Evolutionary conservation across 2,113 vertebrate species (phyloP), one percentile per base, ranked within the genome.

Genomic region (Furnarius figulus): DNA sequence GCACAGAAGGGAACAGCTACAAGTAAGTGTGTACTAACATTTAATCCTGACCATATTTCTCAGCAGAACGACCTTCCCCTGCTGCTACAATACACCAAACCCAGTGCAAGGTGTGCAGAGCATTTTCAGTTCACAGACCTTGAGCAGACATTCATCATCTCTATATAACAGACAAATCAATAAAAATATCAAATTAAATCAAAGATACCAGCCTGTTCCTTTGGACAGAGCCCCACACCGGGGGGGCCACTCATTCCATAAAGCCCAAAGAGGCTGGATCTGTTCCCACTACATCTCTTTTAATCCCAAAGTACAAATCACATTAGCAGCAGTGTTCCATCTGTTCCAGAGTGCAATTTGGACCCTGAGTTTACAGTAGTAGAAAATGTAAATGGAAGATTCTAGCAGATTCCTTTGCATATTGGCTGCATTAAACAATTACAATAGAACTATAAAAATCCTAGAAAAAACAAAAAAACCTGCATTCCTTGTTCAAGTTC

Each of bases 291-390:
- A 14, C 66, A 49, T 76, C 65, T 87, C 65, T 84, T 95, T 97
- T 95, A 92, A 95, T 94, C 90, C 61, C 87, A 76, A 81, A 96
- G 53, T 84, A 94, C 80, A 96, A 86, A 93, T 94, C 95, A 87
- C 83, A 47, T 72, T 89, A 96, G 94, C 92, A 97, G 96, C 94
- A 92, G 73, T 52, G 65, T 82, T 87, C 83, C 15, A 14, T 76
- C 87, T 89, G 89, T 86, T 93, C 80, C 89, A 95, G 96, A 95
- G 91, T 90, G 91, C 86, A 82, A 75, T 67, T 91, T 89, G 83
- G 95, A 95, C 90, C 94, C 94, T 95, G 93, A 96, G 91, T 94
- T 94, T 96, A 95, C 95, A 95, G 97, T 91, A 91, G 93, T 97
- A 96, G 91, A 92, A 93, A 91, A 94, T 62, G 70, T 88, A 85